Evolutionary conservation across 2,113 vertebrate genomes (phyloP), one percentile per base, ranked within the genome.

Genomic region (Sisor rabdophorus): DNA sequence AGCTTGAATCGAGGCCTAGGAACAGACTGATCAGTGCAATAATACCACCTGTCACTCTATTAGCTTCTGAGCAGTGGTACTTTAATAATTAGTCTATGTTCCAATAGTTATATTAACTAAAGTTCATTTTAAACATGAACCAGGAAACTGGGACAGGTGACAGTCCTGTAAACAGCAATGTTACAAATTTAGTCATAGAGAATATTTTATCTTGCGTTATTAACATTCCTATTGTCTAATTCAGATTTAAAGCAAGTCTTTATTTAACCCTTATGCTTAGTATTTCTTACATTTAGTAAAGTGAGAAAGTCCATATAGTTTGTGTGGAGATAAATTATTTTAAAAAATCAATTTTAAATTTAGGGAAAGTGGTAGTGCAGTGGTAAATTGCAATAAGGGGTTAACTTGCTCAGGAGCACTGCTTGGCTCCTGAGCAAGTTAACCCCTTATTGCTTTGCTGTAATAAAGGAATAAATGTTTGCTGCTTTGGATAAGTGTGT

Each of bases 1-100:
- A 84, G 87, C 80, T 85, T 77, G 64, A 86, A 84, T 76, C 73
- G 78, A 88, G 82, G 82, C 65, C 76, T 47, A 86, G 85, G 83
- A 90, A 83, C 86, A 82, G 86, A 86, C 89, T 89, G 90, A 92
- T 92, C 91, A 92, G 90, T 90, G 76, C 89, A 56, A 92, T 92
- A 89, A 91, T 75, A 88, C 87, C 86, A 90, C 89, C 91, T 90
- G 92, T 92, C 92, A 91, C 87, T 91, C 91, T 88, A 80, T 85
- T 76, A 82, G 84, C 79, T 79, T 64, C 73, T 80, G 82, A 87
- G 77, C 84, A 87, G 87, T 74, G 85, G 89, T 87, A 88, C 82
- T 89, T 86, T 85, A 89, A 90, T 90, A 91, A 93, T 93, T 88
- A 91, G 90, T 90, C 90, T 79, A 84, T 81, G 84, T 82, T 85